phyloP scores from a whole-genome alignment of 2,888 invertebrate genomes.

The Drosophila setosimentum region DNA sequence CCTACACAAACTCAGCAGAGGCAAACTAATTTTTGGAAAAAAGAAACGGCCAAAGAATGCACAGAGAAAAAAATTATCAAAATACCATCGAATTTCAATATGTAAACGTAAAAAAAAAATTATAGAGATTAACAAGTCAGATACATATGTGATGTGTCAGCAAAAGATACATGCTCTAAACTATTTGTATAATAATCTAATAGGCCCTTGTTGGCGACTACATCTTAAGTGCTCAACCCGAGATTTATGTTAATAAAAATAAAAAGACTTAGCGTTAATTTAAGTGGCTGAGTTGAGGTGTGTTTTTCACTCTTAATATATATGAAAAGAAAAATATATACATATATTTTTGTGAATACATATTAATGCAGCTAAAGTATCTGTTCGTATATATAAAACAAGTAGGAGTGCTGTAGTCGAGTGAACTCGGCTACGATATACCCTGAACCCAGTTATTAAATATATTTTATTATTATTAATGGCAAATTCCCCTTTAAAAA shows the following conservation, averaged over 20 bases:
- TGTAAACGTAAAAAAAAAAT: not conserved
- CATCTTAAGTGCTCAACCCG: not conserved
- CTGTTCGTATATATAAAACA: not conserved
- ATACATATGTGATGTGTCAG: not conserved
- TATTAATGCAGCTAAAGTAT: not conserved
- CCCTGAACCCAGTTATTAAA: too few species aligned
- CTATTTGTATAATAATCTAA: not conserved
- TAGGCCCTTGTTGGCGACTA: not conserved
- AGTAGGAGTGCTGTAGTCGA: too few species aligned
- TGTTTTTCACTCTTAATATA: not conserved
- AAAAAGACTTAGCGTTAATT: not conserved
- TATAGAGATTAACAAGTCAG: constrained; percentile 17
- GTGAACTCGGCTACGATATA: too few species aligned
- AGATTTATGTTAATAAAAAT: not conserved
- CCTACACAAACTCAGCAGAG: constrained; percentile 20
- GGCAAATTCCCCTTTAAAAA: too few species aligned
- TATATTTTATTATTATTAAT: too few species aligned
- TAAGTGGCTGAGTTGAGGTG: not conserved
- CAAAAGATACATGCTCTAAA: not conserved
- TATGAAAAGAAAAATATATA: not conserved
- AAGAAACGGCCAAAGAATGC: constrained; percentile 24
- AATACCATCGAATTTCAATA: constrained; percentile 8
- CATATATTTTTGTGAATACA: not conserved
- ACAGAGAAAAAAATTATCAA: not conserved
- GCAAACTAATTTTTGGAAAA: constrained; percentile 36